Percentiles rank a stretch among this genome's conserved stretches.
Conservation (phyloP, 1,140 invertebrate genomes). For the Leptopilina boulardi region DNA sequence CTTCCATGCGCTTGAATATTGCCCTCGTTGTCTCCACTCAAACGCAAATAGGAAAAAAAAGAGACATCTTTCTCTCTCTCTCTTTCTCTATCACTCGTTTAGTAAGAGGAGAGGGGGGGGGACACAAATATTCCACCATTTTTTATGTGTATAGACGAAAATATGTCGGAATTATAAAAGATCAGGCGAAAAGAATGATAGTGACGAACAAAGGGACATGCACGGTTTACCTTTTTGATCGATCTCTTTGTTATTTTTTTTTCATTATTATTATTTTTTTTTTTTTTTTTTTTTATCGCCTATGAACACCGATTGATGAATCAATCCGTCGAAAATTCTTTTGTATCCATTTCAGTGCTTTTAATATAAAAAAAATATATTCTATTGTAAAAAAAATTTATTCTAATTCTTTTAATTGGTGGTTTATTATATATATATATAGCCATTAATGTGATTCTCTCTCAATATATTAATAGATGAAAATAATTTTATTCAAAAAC, state of each 20-base stretch:
- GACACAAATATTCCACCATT: no score
- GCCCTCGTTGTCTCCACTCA: slow-evolving; percentile 41
- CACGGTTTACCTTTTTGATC: slow-evolving; percentile 4
- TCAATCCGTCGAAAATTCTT: slow-evolving; percentile 23
- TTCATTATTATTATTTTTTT: background rate
- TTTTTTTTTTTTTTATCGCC: background rate
- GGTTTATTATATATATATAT: no score
- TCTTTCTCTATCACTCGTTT: no score
- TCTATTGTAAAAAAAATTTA: no score
- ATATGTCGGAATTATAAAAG: slow-evolving; percentile 21
- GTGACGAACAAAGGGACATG: slow-evolving; percentile 20
- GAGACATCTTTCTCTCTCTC: no score
- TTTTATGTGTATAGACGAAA: slow-evolving; percentile 38
- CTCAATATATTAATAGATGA: slow-evolving; percentile 8
- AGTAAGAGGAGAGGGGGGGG: no score
- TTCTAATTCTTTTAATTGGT: no score
- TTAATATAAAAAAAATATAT: background rate
- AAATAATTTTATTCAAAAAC: slow-evolving; percentile 8
- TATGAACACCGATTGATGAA: slow-evolving; percentile 27
- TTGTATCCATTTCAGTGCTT: slow-evolving; percentile 17
- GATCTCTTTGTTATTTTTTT: slow-evolving; percentile 27
- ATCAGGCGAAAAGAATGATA: slow-evolving; percentile 33
- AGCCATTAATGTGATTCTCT: no score
- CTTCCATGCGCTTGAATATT: slow-evolving; percentile 63
- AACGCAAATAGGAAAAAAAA: slow-evolving; percentile 35